phyloP scores from a whole-genome alignment of 1,140 invertebrate genomes.

The Protaetia brevitarsis region DNA sequence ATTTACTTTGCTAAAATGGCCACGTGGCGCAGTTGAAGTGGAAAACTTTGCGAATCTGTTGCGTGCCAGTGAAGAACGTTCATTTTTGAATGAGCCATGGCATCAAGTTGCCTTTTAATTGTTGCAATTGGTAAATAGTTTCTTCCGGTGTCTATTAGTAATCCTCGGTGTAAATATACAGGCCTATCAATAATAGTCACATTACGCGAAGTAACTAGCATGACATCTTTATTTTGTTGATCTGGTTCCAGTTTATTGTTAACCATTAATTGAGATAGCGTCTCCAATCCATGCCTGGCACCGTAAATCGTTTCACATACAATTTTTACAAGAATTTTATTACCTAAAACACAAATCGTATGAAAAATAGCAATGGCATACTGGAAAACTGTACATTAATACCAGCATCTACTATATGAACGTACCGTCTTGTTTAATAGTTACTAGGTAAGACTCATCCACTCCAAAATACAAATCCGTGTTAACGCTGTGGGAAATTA shows the following conservation, averaged over 20 bases:
- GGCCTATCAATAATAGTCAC: slow-evolving; percentile 66
- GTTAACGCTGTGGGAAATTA: not conserved
- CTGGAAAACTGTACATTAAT: not conserved
- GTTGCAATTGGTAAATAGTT: slow-evolving; percentile 67
- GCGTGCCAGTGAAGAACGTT: slow-evolving; percentile 87
- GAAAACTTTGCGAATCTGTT: slow-evolving; percentile 82
- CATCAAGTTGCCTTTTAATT: slow-evolving; percentile 70
- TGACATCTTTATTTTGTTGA: slow-evolving; percentile 32
- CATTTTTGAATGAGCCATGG: slow-evolving; percentile 78
- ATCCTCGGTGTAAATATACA: slow-evolving; percentile 65
- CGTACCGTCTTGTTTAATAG: slow-evolving; percentile 55
- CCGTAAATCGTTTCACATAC: slow-evolving; percentile 67
- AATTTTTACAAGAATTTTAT: slow-evolving; percentile 57
- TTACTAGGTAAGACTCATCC: slow-evolving; percentile 62
- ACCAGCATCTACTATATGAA: slow-evolving; percentile 11
- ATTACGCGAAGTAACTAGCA: slow-evolving; percentile 49
- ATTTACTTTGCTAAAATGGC: slow-evolving; percentile 69
- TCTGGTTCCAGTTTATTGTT: slow-evolving; percentile 34
- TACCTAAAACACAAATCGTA: slow-evolving; percentile 46
- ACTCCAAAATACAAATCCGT: slow-evolving; percentile 55
- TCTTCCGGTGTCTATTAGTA: slow-evolving; percentile 72
- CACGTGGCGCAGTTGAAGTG: slow-evolving; percentile 66
- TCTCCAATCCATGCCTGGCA: slow-evolving; percentile 72
- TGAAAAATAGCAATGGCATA: not conserved
- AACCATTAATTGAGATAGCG: slow-evolving; percentile 65